Evolutionary conservation across 2,113 vertebrate species (phyloP), one percentile per base, ranked within the genome.

Genomic region (Ceuthmochares aereus): DNA sequence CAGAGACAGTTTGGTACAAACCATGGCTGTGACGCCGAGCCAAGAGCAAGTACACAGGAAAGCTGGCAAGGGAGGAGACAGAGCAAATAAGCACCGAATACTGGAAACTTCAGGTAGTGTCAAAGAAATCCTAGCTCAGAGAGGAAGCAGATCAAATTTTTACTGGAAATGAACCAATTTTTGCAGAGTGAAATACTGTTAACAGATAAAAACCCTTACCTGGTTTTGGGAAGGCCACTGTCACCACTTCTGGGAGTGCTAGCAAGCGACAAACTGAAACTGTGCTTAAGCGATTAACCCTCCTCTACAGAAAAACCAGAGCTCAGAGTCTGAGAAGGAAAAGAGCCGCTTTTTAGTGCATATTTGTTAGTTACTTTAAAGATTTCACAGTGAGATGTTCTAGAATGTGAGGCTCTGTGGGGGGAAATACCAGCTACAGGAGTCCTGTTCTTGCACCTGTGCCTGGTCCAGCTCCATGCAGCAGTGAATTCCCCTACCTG

Each of bases 401-500:
- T 21, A 17, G 14, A 40, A 22, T 9, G 29, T 86, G 7, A 67
- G 42, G 40, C 32, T 29, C 32, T 29, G 7, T 3, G 12, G 49
- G 20, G 10, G 63, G 29, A 64, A 59, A 45, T 5, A 49, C 2
- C 84, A 78, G 56, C 43, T 67, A 23, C 75, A 47, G 32, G 6
- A 32, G 62, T 32, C 40, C 54, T 29, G 32, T 12, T 49, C 55
- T 36, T 49, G 19, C 7, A 69, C 10, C n/a, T 7, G 13, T 29
- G 42, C 29, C 37, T 26, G 20, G 36, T 78, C 64, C 37, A 84
- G 51, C n/a, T 18, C 51, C 42, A 42, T 1, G 4, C n/a, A 75
- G 49, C 0, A 0, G 9, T 34, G 30, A 55, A 60, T 32, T 76
- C 18, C 76, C 36, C 84, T 25, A 12, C 25, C 30, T 2, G 1